Evolutionary conservation across 2,888 invertebrate species (phyloP).

Genomic region (Amphipoea lucens): DNA sequence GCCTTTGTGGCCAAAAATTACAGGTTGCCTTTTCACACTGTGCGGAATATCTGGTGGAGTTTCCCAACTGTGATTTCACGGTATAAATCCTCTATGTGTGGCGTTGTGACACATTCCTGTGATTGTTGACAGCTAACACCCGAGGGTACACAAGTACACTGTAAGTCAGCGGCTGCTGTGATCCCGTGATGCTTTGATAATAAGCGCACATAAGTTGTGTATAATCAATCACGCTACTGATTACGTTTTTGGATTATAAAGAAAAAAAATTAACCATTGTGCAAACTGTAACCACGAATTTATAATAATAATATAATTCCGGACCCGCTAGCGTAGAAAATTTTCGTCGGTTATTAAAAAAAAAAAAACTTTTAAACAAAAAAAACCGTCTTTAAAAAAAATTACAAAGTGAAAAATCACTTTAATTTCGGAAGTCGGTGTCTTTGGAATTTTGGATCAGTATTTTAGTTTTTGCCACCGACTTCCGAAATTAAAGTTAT

Average conservation of each 20-base stretch:
- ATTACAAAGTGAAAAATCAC: too few relatives aligned
- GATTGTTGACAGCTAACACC: slow-evolving; percentile 19
- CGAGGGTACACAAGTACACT: slow-evolving; percentile 10
- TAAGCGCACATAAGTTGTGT: slow-evolving; percentile 25
- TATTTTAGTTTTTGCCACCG: too few relatives aligned
- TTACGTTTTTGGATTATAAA: not conserved
- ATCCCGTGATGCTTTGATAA: slow-evolving; percentile 8
- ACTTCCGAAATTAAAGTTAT: too few relatives aligned
- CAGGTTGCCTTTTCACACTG: not conserved
- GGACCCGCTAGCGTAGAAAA: too few relatives aligned
- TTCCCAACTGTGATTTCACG: not conserved
- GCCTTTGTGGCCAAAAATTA: slow-evolving; percentile 9
- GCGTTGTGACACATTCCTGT: not conserved
- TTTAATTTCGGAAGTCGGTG: too few relatives aligned
- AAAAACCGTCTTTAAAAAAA: too few relatives aligned
- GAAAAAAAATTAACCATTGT: not conserved
- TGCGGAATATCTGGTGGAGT: slow-evolving; percentile 13
- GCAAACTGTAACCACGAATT: too few relatives aligned
- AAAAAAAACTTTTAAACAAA: too few relatives aligned
- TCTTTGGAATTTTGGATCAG: too few relatives aligned
- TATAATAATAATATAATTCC: too few relatives aligned
- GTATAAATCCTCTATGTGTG: slow-evolving; percentile 13
- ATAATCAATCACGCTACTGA: not conserved
- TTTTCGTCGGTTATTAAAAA: too few relatives aligned
- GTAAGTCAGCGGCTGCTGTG: not conserved